phyloP scores from a whole-genome alignment of 2,888 invertebrate genomes.

The Hypselothyrea guttata region DNA sequence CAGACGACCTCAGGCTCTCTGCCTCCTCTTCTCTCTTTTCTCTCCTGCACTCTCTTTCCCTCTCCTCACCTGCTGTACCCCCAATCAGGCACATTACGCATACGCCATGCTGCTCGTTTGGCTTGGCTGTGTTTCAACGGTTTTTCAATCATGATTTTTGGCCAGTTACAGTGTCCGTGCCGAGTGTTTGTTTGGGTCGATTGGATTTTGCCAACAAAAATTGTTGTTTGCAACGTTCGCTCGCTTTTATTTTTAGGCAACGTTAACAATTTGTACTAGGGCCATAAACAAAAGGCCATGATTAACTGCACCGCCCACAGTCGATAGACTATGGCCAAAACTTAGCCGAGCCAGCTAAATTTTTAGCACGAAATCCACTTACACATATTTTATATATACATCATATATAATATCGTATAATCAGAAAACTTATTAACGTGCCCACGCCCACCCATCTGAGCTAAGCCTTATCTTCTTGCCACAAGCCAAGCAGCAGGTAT shows the following conservation, averaged over 20 bases:
- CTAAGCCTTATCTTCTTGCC: constrained; percentile 23
- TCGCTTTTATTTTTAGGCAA: constrained; percentile 28
- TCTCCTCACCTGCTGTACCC: background rate
- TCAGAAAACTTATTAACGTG: constrained; percentile 41
- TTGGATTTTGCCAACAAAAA: constrained; percentile 44
- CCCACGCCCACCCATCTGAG: background rate
- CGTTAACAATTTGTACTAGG: constrained; percentile 43
- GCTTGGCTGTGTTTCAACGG: constrained; percentile 14
- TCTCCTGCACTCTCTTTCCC: background rate
- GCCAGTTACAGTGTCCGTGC: background rate
- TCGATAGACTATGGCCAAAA: background rate
- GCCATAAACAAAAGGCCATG: constrained; percentile 43
- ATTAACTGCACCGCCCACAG: constrained; percentile 34
- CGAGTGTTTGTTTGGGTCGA: constrained; percentile 48
- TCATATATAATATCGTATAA: constrained; percentile 11
- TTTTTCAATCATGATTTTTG: constrained; percentile 44
- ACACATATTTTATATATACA: constrained; percentile 1
- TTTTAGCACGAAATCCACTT: constrained; percentile 24
- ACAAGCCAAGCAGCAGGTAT: background rate
- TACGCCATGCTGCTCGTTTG: constrained; percentile 32
- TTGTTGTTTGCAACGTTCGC: too few species aligned
- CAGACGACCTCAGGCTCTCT: constrained; percentile 14
- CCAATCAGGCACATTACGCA: constrained; percentile 41
- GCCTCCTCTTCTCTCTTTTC: constrained; percentile 6
- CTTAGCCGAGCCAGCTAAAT: constrained; percentile 13